A percentile compares a stretch with the other conserved stretches of the same genome.
Conservation (phyloP, 2,113 vertebrate species). For the human (Homo sapiens) region DNA sequence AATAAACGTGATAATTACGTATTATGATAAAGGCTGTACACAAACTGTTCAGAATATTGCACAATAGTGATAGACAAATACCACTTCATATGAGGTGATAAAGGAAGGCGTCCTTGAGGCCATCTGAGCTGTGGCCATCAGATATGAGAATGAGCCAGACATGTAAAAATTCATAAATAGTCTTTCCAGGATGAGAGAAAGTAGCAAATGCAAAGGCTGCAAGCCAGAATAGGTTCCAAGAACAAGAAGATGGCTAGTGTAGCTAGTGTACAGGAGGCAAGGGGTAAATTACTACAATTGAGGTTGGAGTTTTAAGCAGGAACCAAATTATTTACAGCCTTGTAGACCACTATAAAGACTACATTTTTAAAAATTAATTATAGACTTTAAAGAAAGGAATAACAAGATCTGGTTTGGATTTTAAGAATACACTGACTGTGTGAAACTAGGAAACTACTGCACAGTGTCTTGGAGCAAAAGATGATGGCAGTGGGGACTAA, state of each 20-base stretch:
- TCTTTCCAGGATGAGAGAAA: neutral
- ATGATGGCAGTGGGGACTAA: neutral
- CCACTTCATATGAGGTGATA: neutral
- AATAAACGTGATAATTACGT: constrained; percentile 1
- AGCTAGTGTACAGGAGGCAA: neutral
- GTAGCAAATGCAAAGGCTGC: neutral
- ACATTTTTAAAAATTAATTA: neutral
- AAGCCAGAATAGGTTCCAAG: neutral
- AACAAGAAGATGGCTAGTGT: neutral
- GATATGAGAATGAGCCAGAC: neutral
- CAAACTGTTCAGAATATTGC: neutral
- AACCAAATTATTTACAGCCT: neutral
- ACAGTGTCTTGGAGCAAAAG: neutral
- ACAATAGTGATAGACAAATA: constrained; percentile 8
- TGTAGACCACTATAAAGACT: neutral
- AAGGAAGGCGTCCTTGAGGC: neutral
- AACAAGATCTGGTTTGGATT: neutral
- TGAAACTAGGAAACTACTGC: constrained; percentile 8
- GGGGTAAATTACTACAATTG: neutral
- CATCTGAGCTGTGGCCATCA: neutral
- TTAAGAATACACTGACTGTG: neutral
- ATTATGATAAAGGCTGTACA: neutral
- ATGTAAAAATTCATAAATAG: constrained; percentile 7
- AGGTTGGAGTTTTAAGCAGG: neutral
- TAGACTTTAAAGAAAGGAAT: neutral